A percentile compares a stretch with the other conserved stretches of the same genome.
Evolutionary conservation across 2,888 invertebrate genomes (phyloP).

Genomic region (Noctua janthina): DNA sequence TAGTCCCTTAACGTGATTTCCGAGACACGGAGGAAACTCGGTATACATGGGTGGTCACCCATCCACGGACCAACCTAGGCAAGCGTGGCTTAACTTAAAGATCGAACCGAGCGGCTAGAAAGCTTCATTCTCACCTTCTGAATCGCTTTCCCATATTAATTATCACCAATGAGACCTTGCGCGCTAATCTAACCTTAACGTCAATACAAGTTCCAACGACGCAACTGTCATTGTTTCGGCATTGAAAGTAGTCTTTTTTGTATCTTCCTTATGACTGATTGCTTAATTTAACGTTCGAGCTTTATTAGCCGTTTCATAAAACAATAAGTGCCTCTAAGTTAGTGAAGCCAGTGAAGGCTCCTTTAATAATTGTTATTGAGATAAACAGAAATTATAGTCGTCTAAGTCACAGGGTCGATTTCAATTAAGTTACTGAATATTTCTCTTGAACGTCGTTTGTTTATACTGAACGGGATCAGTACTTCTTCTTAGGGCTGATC

Average conservation of each 20-base stretch:
- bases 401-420: no score
- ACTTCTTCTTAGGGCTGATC: no score
- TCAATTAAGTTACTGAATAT: no score
- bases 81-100: no score
- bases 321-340: slow-evolving; percentile 5
- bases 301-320: not conserved
- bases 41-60: no score
- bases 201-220: not conserved
- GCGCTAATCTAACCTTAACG: not conserved
- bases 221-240: not conserved
- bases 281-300: slow-evolving; percentile 10
- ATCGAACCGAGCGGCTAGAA: no score
- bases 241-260: slow-evolving; percentile 5
- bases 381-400: not conserved
- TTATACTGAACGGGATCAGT: no score
- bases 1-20: no score
- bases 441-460: no score
- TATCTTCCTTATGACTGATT: slow-evolving; percentile 35
- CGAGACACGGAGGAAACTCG: no score
- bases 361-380: not conserved
- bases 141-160: no score
- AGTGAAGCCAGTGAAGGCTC: not conserved
- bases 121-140: not conserved
- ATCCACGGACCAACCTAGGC: no score
- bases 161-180: not conserved